These are phyloP conservation scores for Scaptomyza pallida DNA, from an alignment of 1,140 invertebrate species.

Conservation along the genomic window DNA sequence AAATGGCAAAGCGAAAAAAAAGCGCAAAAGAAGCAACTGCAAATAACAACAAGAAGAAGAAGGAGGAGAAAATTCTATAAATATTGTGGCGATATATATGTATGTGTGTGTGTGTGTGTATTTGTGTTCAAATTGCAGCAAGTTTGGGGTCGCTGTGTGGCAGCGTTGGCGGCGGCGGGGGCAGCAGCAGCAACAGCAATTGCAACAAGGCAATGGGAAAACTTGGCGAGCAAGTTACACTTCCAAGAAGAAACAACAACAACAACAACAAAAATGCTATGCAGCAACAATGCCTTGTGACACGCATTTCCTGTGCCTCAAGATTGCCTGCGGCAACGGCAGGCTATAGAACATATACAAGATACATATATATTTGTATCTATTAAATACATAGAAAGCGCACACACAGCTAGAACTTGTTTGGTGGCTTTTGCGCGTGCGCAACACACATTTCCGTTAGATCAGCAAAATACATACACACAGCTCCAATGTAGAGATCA, in stretches of 20 bases:
- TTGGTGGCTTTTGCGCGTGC: conserved; percentile 53
- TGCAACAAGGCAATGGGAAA: conserved; percentile 34
- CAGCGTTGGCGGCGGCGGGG: neutral
- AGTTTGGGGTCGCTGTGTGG: neutral
- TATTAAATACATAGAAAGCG: conserved; percentile 11
- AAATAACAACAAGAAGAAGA: neutral
- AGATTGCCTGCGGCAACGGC: neutral
- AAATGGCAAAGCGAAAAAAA: conserved; percentile 8
- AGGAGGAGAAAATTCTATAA: conserved; percentile 42
- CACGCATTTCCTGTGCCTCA: conserved; percentile 41
- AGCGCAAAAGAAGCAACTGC: neutral
- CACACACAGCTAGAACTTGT: conserved; percentile 24
- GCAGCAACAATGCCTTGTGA: conserved; percentile 31
- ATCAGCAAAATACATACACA: neutral
- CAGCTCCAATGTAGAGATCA: conserved; percentile 30
- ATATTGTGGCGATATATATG: conserved; percentile 34
- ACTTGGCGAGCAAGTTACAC: conserved; percentile 36
- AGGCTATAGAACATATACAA: conserved; percentile 4
- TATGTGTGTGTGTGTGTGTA: too few species aligned
- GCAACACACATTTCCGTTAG: conserved; percentile 54
- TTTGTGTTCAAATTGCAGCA: conserved; percentile 3
- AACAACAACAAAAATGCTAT: too few species aligned
- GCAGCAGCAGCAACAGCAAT: conserved; percentile 1
- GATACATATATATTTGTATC: conserved; percentile 5
- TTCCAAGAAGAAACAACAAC: too few species aligned